Base-by-base conservation (phyloP, 1,140 invertebrate genomes). In the Drosophila ambigua region DNA sequence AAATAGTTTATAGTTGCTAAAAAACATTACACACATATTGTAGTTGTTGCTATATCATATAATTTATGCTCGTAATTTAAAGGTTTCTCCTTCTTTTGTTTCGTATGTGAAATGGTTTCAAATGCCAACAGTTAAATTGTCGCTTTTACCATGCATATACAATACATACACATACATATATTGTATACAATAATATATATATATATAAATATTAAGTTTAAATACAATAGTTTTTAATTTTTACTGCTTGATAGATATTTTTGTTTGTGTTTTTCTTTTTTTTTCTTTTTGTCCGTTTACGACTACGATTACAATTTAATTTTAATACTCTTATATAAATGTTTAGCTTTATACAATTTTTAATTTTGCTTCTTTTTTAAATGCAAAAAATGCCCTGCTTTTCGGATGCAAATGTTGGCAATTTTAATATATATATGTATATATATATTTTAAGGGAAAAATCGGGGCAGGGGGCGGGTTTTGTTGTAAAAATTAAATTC, bases 101-200 rank as follows among this genome's bases (percentile, higher is more conserved):
- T 82, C 75, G 83, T 85, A 82, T 88, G 69, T 85, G 80, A 83
- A 79, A 72, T 67, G 60, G 68, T 79, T 79, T 71, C 64, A 88
- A 88, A 76, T 82, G 82, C 83, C 59, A 85, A 85, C 83, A 87
- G 78, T 88, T 88, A 85, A 81, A 85, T 85, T 85, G 83, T 82
- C 57, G 82, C 61, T 67, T 81, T 77, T 80, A 60, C 73, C 75
- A 78, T 62, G 50, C 67, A 73, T 20, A 20, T 20, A 20, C 20
- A 68, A 11, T 13, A 39, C 35, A 39, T 11, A 39, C 31, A 39
- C 11, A 39, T 39, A 35, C 31, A 35, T 35, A 13, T 39, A 39
- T 39, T 39, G 35, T 39, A 39, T 45, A 7, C 41, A 53, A 57
- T 46, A 51, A 46, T 62, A 43, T 49, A 28, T 50, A 45, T 39